Percentiles rank a stretch among this genome's conserved stretches.
phyloP scores from a whole-genome alignment of 2,888 invertebrate species.

The Drosophila diplacantha region DNA sequence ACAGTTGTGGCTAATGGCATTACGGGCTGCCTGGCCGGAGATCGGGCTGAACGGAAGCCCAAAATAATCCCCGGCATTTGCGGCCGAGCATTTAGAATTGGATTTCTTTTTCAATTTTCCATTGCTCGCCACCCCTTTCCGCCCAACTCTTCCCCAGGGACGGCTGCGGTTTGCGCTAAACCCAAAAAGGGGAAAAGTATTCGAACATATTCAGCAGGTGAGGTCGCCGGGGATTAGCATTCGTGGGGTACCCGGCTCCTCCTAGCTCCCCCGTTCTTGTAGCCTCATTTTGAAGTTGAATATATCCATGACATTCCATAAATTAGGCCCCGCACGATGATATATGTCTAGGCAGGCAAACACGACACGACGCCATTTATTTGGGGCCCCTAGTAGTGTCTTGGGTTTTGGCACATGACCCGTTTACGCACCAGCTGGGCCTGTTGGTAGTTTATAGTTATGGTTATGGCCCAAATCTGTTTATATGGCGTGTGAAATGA shows the following conservation, averaged over 20 bases:
- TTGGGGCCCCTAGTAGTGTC: constrained; percentile 14
- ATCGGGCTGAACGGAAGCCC: constrained; percentile 43
- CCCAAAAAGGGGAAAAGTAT: constrained; percentile 15
- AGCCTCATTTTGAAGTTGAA: constrained; percentile 34
- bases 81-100: constrained; percentile 50
- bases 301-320: constrained; percentile 40
- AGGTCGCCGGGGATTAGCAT: constrained; percentile 12
- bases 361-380: constrained; percentile 25
- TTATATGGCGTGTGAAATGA: constrained; percentile 23
- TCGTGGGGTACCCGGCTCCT: not conserved
- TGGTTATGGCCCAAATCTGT: constrained; percentile 12
- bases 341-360: constrained; percentile 24
- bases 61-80: constrained; percentile 64
- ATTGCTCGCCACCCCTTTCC: constrained; percentile 20
- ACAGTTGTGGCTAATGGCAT: constrained; percentile 69
- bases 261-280: constrained; percentile 3
- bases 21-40: constrained; percentile 28
- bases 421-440: constrained; percentile 38
- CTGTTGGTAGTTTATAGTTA: constrained; percentile 7
- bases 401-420: constrained; percentile 53
- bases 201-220: constrained; percentile 23
- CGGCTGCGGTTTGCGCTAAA: constrained; percentile 19
- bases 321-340: constrained; percentile 32
- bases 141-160: constrained; percentile 2
- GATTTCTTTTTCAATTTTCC: constrained; percentile 41